Base-by-base conservation (phyloP, 1,140 invertebrate genomes). In the Zaprionus taronus region DNA sequence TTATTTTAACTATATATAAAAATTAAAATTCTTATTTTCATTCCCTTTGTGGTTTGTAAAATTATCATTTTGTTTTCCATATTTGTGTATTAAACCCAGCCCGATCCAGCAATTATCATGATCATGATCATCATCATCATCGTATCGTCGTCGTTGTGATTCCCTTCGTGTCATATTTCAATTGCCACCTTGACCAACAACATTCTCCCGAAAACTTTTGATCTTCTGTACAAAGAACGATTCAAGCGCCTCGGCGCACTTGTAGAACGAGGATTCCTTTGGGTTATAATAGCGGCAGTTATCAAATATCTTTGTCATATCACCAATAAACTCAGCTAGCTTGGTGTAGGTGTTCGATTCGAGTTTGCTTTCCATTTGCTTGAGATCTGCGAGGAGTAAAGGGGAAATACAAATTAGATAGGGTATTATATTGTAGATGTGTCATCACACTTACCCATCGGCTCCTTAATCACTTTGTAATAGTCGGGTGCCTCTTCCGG, bases 201-300 rank as follows among this genome's bases (percentile, higher is more conserved):
- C 81, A 77, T 96, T 97, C 93, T 97, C 96, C 87, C 97, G 95
- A 91, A 97, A 95, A 93, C 94, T 95, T 94, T 97, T 97, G 63
- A 98, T 97, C 94, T 97, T 97, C 93, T 97, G 96, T 89, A 98
- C 97, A 95, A 99, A 99, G 93, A 96, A 99, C n/a, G 96, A 96
- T 94, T 99, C 98, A 38, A 99, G 94, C 28, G 96, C 96, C 93
- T 99, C 97, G 5, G 98, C 99, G 94, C 98, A 99, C 83, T 98
- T 97, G 93, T 97, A 99, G 93, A 99, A 99, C 55, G 97, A 97
- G 17, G 98, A 98, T 92, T 98, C 98, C 90, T 97, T 96, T 34
- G 98, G 97, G 94, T 99, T 99, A 93, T 98, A 99, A 84, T 98
- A 98, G 64, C 98, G 96, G 95, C 98, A 99, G 93, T 99, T 99